Conservation (phyloP, 1,140 invertebrate genomes). For the Samia ricini region DNA sequence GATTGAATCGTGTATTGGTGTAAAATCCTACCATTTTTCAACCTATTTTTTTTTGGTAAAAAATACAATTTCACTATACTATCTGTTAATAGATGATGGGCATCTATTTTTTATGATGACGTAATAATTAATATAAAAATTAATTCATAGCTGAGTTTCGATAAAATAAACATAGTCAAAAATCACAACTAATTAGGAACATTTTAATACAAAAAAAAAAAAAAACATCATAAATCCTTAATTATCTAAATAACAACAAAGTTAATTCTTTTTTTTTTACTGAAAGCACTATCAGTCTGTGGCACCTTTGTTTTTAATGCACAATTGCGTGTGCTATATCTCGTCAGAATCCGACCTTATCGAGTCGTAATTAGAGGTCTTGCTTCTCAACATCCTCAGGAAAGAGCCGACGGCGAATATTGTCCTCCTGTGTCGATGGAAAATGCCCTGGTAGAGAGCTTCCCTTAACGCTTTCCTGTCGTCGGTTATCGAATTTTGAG, state of each 20-base stretch:
- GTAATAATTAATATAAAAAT: no score
- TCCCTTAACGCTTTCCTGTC: slow-evolving; percentile 86
- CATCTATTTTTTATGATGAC: no score
- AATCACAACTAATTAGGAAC: slow-evolving; percentile 63
- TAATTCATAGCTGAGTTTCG: neutral
- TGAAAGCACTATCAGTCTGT: slow-evolving; percentile 68
- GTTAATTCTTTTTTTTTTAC: slow-evolving; percentile 1
- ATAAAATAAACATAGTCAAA: neutral
- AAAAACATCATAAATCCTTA: slow-evolving; percentile 9
- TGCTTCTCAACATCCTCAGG: slow-evolving; percentile 87
- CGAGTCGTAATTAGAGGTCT: slow-evolving; percentile 89
- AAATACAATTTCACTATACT: no score
- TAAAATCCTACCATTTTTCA: no score
- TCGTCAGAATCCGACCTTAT: slow-evolving; percentile 80
- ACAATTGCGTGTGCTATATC: slow-evolving; percentile 63
- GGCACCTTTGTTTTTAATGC: slow-evolving; percentile 55
- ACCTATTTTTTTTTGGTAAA: no score
- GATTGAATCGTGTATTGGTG: no score
- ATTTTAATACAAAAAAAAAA: slow-evolving; percentile 59
- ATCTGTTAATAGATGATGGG: no score
- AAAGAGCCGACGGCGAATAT: slow-evolving; percentile 89
- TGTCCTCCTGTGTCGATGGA: slow-evolving; percentile 86
- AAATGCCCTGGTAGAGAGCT: slow-evolving; percentile 88
- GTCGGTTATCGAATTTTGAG: slow-evolving; percentile 80
- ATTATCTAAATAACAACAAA: slow-evolving; percentile 35